Evolutionary conservation across 2,888 invertebrate genomes (phyloP).

Genomic region (Mythimna impura): DNA sequence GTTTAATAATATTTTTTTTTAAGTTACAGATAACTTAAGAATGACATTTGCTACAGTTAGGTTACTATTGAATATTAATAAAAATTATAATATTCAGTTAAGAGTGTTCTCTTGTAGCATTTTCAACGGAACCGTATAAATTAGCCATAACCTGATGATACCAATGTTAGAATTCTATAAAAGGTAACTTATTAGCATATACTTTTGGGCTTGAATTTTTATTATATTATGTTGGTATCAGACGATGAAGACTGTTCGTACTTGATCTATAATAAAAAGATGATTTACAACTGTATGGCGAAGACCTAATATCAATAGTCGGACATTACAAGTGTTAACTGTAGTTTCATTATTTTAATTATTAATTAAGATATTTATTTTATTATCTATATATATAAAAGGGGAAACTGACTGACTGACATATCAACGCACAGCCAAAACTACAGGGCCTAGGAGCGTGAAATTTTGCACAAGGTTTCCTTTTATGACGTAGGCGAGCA

Average conservation of each 20-base stretch:
- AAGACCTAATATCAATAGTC: not conserved
- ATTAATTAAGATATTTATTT: too few species aligned
- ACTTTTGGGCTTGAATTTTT: constrained; percentile 18
- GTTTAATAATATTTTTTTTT: too few species aligned
- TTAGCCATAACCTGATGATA: constrained; percentile 28
- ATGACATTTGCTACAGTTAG: too few species aligned
- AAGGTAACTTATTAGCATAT: constrained; percentile 32
- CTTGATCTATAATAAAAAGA: constrained; percentile 27
- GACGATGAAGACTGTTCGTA: not conserved
- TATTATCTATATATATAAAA: too few species aligned
- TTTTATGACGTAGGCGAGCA: too few species aligned
- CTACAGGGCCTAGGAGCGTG: too few species aligned
- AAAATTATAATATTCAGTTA: not conserved
- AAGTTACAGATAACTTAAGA: too few species aligned
- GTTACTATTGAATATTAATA: not conserved
- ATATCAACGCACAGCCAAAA: too few species aligned
- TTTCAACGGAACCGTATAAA: constrained; percentile 23
- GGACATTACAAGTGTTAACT: too few species aligned
- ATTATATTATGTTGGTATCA: not conserved
- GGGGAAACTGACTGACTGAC: too few species aligned
- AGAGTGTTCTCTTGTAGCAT: not conserved
- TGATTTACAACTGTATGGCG: constrained; percentile 9
- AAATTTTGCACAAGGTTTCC: too few species aligned
- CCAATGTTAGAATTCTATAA: constrained; percentile 24
- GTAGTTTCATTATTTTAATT: too few species aligned